Base-by-base conservation (phyloP, 1,140 invertebrate species). In the Hycleus cichorii region DNA sequence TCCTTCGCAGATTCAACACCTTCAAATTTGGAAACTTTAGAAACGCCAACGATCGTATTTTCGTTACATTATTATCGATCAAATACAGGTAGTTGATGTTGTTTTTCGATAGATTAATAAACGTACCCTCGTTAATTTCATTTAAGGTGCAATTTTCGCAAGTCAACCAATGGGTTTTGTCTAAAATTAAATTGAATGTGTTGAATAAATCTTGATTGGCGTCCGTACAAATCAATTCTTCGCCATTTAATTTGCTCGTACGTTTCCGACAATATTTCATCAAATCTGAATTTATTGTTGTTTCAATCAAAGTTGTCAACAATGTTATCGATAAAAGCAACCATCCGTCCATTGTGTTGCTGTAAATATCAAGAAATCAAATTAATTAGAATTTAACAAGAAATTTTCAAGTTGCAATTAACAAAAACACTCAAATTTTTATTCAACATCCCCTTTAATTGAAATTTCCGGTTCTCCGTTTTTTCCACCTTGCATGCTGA, bases 51-150 rank as follows among this genome's bases (percentile, higher is more conserved):
- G 62, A 62, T 46, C 60, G 63, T 26, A 72, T 54, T 11, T 50
- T 63, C 12, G 27, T 25, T 11, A 69, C 55, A 39, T 58, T 45
- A 0, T 49, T 61, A 7, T 59, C 42, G 8, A 52, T 58, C 24
- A 72, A 47, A 48, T 66, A 67, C 32, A 71, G 47, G 54, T 63
- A 63, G 45, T 52, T 64, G n/a, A 72, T 59, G 44, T 63, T 68
- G 39, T 72, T 72, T 51, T 63, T 64, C 8, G 64, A 54, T 46
- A 67, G 65, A 32, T 64, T 56, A 32, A 32, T 32, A 50, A 72
- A 72, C 7, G 67, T 72, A 32, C 25, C 59, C 46, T 66, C 63
- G 39, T 70, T 62, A 18, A 72, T 58, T 1, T 56, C 51, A 43
- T 48, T 59, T 42, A 72, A 52, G 18, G 64, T 61, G 59, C 70